Percentiles rank a stretch among this genome's conserved stretches.
Conservation (phyloP, 2,113 vertebrate species). For the Pogona vitticeps region DNA sequence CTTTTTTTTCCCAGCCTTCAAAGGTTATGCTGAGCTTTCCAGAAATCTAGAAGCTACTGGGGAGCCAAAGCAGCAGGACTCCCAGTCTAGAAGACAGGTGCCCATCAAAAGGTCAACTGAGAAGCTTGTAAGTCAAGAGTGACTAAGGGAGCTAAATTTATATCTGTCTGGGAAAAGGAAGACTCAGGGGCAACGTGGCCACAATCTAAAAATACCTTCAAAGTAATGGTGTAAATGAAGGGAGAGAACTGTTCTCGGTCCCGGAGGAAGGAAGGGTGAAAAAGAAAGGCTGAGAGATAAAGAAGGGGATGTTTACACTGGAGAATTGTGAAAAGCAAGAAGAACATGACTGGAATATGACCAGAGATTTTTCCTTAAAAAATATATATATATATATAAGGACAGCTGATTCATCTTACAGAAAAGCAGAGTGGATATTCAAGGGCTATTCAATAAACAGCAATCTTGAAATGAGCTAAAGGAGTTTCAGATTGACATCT, state of each 20-base stretch:
- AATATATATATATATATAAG: no score
- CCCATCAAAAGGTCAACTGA: slow-evolving; percentile 21
- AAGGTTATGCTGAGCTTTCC: background rate
- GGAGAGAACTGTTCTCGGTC: background rate
- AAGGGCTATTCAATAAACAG: background rate
- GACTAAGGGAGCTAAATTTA: slow-evolving; percentile 59
- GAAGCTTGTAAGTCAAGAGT: slow-evolving; percentile 24
- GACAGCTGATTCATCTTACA: background rate
- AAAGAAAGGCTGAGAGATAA: background rate
- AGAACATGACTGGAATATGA: background rate
- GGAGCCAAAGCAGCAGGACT: background rate
- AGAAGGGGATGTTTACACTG: accelerated
- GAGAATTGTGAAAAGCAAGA: background rate
- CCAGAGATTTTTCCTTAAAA: background rate
- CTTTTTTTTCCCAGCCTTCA: no score
- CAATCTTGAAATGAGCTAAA: background rate
- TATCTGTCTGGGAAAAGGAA: slow-evolving; percentile 39
- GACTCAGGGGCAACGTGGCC: slow-evolving; percentile 47
- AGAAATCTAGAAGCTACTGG: background rate
- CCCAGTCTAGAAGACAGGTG: background rate
- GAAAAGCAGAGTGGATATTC: background rate
- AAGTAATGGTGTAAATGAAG: slow-evolving; percentile 61
- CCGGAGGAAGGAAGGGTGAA: slow-evolving; percentile 26
- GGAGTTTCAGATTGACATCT: background rate
- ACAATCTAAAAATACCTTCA: slow-evolving; percentile 64